Percentiles rank a stretch among this genome's conserved stretches.
Conservation (phyloP, 2,113 vertebrate species). For the Mirounga angustirostris region DNA sequence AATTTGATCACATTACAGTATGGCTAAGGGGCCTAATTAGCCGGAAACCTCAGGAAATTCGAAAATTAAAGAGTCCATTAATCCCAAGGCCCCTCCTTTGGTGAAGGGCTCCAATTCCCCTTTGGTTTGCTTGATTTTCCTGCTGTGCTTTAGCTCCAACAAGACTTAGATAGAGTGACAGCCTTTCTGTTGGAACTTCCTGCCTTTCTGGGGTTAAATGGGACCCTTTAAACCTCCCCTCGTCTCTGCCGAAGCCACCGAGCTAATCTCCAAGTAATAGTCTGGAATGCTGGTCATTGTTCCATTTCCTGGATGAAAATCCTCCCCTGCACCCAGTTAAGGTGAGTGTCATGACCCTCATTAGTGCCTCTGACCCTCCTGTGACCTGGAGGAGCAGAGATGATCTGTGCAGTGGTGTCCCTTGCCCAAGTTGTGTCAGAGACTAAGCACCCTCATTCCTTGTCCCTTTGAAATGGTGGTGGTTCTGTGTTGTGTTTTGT, state of each 20-base stretch:
- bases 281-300: constrained; percentile 50
- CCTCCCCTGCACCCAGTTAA: not conserved
- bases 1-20: constrained; percentile 70
- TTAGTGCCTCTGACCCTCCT: not conserved
- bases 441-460: not conserved
- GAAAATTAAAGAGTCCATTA: constrained; percentile 66
- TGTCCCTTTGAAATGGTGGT: not conserved
- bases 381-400: not conserved
- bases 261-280: constrained; percentile 48
- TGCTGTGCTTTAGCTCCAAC: constrained; percentile 38
- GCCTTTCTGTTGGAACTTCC: constrained; percentile 30
- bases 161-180: constrained; percentile 13
- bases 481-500: not conserved
- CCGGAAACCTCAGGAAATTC: constrained; percentile 67
- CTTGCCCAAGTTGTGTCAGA: not conserved
- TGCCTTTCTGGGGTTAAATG: constrained; percentile 15
- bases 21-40: constrained; percentile 72
- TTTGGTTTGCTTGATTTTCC: constrained; percentile 34
- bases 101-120: constrained; percentile 35
- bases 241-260: not conserved
- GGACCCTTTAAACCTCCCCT: not conserved
- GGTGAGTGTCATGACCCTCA: not conserved
- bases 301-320: constrained; percentile 57
- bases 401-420: not conserved
- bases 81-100: constrained; percentile 42